phyloP scores from a whole-genome alignment of 2,797 vertebrate species.

The Acropternis orthonyx region DNA sequence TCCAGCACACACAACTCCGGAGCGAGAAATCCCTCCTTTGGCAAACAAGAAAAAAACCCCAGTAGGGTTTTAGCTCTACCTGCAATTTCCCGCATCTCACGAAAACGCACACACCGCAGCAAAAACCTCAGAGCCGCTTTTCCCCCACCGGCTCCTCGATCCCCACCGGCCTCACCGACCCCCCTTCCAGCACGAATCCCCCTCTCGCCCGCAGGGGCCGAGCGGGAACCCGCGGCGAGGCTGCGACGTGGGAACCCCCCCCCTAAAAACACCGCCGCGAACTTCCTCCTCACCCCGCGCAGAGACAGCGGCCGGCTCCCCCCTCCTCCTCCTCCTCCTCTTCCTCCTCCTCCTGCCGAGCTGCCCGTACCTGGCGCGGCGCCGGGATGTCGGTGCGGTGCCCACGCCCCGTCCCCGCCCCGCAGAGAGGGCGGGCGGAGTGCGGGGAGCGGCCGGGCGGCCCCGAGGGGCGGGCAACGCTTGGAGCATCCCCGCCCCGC shows the following conservation, averaged over 20 bases:
- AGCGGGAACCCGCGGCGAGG: background rate
- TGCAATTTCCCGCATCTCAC: background rate
- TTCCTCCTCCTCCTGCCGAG: background rate
- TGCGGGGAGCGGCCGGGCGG: background rate
- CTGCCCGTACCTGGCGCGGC: background rate
- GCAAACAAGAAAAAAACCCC: background rate
- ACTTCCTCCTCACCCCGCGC: background rate
- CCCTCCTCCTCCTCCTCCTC: background rate
- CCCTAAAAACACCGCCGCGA: background rate
- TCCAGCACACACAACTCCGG: background rate
- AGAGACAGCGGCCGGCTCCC: background rate
- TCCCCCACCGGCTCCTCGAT: too few species aligned
- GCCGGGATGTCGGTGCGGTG: background rate
- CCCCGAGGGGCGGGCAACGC: background rate
- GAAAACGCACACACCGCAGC: background rate
- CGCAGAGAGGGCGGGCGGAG: background rate
- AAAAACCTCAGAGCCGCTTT: background rate
- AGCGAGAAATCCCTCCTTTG: background rate
- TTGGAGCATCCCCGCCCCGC: constrained; percentile 11
- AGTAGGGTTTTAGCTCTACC: background rate
- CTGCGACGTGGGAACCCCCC: background rate
- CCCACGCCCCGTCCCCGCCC: constrained; percentile 18
- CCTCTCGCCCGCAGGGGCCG: background rate
- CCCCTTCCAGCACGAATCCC: background rate
- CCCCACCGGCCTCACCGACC: background rate